phyloP scores from a whole-genome alignment of 2,797 vertebrate genomes.

The Dendrocincla tyrannina region DNA sequence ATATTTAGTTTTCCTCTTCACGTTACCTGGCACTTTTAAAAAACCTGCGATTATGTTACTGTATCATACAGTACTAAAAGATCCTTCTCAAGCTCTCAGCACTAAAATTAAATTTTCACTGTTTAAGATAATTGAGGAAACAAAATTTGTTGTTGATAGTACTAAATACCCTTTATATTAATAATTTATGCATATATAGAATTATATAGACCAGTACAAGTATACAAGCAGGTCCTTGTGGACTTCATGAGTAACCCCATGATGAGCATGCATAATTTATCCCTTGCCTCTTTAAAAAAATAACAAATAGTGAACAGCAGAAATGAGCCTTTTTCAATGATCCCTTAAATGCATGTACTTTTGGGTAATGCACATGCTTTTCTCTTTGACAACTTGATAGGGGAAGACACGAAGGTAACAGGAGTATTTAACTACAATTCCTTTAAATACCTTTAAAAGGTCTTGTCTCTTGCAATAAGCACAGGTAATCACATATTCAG shows the following conservation, averaged over 20 bases:
- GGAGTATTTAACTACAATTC: background rate
- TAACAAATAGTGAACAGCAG: background rate
- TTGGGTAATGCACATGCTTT: background rate
- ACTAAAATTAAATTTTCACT: background rate
- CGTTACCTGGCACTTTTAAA: background rate
- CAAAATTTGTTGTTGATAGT: background rate
- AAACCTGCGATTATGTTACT: background rate
- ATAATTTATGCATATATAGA: background rate
- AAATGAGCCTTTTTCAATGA: background rate
- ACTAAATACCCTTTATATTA: background rate
- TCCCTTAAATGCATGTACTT: background rate
- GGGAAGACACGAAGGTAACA: background rate
- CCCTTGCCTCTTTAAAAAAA: background rate
- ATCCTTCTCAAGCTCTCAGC: background rate
- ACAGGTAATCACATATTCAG: background rate
- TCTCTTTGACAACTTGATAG: background rate
- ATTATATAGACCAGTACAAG: background rate
- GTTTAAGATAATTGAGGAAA: background rate
- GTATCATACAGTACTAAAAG: background rate
- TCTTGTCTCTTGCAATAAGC: slow-evolving; percentile 14
- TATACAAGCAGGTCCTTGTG: background rate
- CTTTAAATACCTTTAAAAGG: background rate
- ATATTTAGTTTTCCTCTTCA: background rate
- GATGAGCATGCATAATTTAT: background rate
- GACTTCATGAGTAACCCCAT: background rate